Evolutionary conservation across 2,113 vertebrate genomes (phyloP).

Genomic region (Pteropus alecto): DNA sequence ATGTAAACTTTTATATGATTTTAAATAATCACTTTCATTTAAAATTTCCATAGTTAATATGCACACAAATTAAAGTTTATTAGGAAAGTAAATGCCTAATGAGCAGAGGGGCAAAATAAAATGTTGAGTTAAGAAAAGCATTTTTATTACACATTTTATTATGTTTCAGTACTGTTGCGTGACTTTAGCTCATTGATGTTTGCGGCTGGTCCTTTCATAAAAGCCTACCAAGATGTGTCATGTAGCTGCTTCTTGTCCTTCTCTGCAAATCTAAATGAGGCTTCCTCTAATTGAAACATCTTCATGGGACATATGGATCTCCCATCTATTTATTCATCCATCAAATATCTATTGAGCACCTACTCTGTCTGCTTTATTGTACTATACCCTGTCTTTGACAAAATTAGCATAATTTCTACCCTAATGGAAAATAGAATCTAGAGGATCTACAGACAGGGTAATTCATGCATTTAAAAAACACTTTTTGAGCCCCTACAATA

Average conservation of each 20-base stretch:
- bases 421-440: not conserved
- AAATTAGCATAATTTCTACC: not conserved
- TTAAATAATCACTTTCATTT: constrained; percentile 67
- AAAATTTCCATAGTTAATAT: constrained; percentile 50
- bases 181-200: not conserved
- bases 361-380: not conserved
- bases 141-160: constrained; percentile 44
- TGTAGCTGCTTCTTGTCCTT: not conserved
- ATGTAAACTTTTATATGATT: constrained; percentile 39
- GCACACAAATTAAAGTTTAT: constrained; percentile 50
- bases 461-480: not conserved
- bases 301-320: not conserved
- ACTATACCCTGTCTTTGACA: not conserved
- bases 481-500: not conserved
- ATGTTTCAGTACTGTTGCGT: not conserved
- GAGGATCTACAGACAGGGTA: not conserved
- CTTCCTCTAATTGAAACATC: not conserved
- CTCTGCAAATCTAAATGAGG: not conserved
- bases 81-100: constrained; percentile 40
- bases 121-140: constrained; percentile 1
- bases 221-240: not conserved
- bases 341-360: not conserved
- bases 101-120: constrained; percentile 26
- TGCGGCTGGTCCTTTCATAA: not conserved
- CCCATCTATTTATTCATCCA: not conserved